Evolutionary conservation across 92 coral and sea anemone genomes (phyloP), one percentile per base, ranked within the genome.

Genomic region (Nematostella vectensis): DNA sequence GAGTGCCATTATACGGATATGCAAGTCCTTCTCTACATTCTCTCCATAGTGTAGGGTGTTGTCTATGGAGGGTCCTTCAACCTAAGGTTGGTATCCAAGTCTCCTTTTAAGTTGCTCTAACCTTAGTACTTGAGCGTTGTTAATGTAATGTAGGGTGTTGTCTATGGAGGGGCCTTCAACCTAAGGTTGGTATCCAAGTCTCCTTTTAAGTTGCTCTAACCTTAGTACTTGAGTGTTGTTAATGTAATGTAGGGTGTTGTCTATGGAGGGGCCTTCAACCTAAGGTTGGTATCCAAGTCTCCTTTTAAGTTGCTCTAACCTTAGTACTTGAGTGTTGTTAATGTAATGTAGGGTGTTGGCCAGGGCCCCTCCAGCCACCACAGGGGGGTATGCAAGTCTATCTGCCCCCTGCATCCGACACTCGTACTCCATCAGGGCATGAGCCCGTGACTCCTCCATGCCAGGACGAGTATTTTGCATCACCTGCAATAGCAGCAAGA

Each of bases 341-440:
- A 87, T 71, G 56, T 91, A 91, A 47, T 91, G 98, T 11, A 91
- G 82, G 1, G 83, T 79, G 44, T 86, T 91, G 3, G 98, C 96
- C 75, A 81, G 78, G 42, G 91, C 68, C n/a, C 98, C 98, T 25
- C 96, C 83, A 12, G 98, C 98, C 4, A 91, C 95, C 8, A 91
- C 98, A 36, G 98, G 98, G 9, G 98, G 98, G 36, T 87, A 91
- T 0, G 98, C 81, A 25, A 91, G 71, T 30, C 96, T 70, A 58
- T 77, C 85, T 0, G 98, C 98, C 4, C 98, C 98, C 18, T 62
- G 63, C 70, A 78, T 81, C 13, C 87, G 76, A 42, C 93, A 86
- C 44, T 91, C 96, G 55, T 81, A 81, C 40, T 91, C 93, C 63
- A 91, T n/a, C 3, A 70, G 63, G 16, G 66, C 86, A 27, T 91